Conservation (phyloP, 2,113 vertebrate genomes). For the Clarias gariepinus region DNA sequence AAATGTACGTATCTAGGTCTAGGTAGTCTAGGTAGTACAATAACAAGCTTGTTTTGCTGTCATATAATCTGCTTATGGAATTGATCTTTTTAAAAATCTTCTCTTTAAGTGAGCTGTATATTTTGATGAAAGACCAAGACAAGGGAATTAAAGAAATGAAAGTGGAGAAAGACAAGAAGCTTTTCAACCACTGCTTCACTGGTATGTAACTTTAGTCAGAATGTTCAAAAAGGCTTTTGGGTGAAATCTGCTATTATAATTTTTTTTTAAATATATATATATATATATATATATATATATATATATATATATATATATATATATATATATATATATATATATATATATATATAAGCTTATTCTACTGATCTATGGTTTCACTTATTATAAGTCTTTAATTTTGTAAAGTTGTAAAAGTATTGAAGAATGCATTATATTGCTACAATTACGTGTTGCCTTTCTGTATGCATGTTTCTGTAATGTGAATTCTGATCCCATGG, state of each 20-base stretch:
- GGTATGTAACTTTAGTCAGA: slow-evolving; percentile 67
- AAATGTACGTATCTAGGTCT: no score
- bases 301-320: no score
- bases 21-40: background rate
- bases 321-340: no score
- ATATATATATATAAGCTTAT: no score
- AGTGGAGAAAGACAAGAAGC: slow-evolving; percentile 86
- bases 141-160: slow-evolving; percentile 87
- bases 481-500: background rate
- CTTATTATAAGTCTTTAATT: background rate
- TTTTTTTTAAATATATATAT: no score
- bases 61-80: background rate
- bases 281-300: no score
- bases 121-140: slow-evolving; percentile 86
- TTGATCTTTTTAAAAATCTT: slow-evolving; percentile 23
- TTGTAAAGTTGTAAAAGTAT: background rate
- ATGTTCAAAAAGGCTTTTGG: background rate
- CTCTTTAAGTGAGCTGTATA: slow-evolving; percentile 80
- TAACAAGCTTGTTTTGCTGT: background rate
- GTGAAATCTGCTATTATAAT: background rate
- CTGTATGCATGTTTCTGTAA: background rate
- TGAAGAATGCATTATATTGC: background rate
- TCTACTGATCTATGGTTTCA: background rate
- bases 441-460: background rate
- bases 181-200: slow-evolving; percentile 94